Conservation (phyloP, 1,140 invertebrate species). For the Cydia fagiglandana region DNA sequence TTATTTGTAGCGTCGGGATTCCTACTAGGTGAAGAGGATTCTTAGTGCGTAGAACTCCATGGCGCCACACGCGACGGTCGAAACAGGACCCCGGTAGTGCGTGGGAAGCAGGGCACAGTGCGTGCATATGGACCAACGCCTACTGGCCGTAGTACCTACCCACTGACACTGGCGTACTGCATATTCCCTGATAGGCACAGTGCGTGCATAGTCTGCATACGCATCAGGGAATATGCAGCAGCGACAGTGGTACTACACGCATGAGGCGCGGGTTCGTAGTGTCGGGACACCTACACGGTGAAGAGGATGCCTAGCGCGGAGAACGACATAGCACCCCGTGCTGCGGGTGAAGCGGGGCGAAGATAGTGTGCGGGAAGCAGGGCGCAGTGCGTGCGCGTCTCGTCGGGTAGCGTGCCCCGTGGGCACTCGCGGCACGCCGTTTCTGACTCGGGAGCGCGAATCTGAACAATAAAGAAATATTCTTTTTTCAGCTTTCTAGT, state of each 20-base stretch:
- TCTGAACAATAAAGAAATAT: conserved; percentile 81
- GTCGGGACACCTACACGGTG: conserved; percentile 77
- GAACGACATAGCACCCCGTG: conserved; percentile 91
- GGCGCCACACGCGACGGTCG: no score
- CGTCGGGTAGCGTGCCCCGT: conserved; percentile 90
- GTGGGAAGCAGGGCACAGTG: not conserved
- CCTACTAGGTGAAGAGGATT: not conserved
- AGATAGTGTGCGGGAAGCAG: conserved; percentile 92
- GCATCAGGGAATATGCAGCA: not conserved
- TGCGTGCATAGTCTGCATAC: not conserved
- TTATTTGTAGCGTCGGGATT: no score
- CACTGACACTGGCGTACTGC: no score
- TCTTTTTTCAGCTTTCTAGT: no score
- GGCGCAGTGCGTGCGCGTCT: conserved; percentile 85
- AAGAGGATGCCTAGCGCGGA: conserved; percentile 87
- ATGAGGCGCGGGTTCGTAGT: no score
- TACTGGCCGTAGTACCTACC: no score
- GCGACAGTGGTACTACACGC: no score
- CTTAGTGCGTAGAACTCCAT: not conserved
- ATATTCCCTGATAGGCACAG: no score
- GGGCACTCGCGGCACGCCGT: conserved; percentile 90
- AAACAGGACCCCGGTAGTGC: no score
- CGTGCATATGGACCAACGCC: not conserved
- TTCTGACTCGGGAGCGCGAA: conserved; percentile 86
- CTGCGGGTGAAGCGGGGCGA: conserved; percentile 87